These are phyloP conservation scores for Ginglymostoma cirratum DNA, from an alignment of 2,113 vertebrate genomes.

Conservation along the genomic window DNA sequence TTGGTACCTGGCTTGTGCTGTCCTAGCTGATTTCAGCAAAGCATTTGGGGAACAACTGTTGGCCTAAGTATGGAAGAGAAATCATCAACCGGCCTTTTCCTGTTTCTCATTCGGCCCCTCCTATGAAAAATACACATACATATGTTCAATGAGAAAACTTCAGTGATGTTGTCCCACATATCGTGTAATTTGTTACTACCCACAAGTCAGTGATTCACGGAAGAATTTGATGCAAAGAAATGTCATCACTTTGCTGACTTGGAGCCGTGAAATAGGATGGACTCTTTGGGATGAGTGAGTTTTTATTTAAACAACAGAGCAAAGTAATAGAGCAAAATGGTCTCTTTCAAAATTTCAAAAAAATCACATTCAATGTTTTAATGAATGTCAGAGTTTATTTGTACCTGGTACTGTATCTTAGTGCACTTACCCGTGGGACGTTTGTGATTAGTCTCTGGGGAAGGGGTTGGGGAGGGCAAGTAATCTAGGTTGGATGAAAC, in stretches of 20 bases:
- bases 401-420: not conserved
- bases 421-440: conserved; percentile 60
- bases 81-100: not conserved
- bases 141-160: not conserved
- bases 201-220: not conserved
- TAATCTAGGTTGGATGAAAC: conserved; percentile 69
- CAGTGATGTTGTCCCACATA: not conserved
- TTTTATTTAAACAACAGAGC: not conserved
- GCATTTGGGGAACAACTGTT: not conserved
- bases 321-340: not conserved
- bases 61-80: not conserved
- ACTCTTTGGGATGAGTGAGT: not conserved
- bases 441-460: conserved; percentile 65
- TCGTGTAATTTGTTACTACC: not conserved
- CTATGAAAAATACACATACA: not conserved
- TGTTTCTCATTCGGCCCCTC: not conserved
- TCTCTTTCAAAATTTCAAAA: not conserved
- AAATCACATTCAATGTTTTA: not conserved
- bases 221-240: not conserved
- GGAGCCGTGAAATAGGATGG: not conserved
- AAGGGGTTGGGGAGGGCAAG: conserved; percentile 70
- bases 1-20: not conserved
- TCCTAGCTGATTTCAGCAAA: not conserved
- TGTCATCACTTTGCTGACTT: not conserved
- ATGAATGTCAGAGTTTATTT: not conserved